Evolutionary conservation across 2,113 vertebrate species (phyloP).

Genomic region (Apteryx owenii): DNA sequence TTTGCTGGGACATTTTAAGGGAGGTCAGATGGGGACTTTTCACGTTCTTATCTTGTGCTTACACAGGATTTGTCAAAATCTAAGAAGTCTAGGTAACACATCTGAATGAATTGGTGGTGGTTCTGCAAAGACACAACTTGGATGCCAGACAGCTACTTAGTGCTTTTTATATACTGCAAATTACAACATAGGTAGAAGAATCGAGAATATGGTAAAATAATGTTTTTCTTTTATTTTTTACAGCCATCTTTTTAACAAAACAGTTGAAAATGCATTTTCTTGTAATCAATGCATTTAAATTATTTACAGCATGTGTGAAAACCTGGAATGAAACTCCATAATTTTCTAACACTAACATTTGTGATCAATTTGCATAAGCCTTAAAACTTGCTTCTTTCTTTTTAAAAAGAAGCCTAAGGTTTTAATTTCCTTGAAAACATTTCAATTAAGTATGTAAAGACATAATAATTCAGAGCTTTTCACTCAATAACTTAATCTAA

Average conservation of each 20-base stretch:
- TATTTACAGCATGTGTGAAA: background rate
- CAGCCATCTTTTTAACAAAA: background rate
- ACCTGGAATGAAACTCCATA: background rate
- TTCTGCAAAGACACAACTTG: background rate
- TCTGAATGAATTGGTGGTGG: background rate
- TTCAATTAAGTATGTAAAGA: too few species aligned
- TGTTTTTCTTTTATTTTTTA: background rate
- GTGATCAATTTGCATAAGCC: background rate
- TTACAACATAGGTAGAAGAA: background rate
- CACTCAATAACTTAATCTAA: background rate
- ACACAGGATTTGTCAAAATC: constrained; percentile 11
- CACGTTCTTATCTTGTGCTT: background rate
- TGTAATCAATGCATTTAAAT: background rate
- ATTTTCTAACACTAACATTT: background rate
- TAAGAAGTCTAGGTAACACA: background rate
- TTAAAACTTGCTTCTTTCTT: background rate
- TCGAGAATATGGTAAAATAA: background rate
- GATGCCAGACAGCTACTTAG: background rate
- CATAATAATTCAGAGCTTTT: constrained; percentile 1
- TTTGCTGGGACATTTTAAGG: background rate
- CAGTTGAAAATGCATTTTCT: background rate
- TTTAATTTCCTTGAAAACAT: background rate
- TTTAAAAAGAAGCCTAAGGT: background rate
- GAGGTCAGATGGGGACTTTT: background rate
- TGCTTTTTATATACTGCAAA: background rate